Evolutionary conservation across 2,797 vertebrate genomes (phyloP).

Genomic region (Rachycentron canadum): DNA sequence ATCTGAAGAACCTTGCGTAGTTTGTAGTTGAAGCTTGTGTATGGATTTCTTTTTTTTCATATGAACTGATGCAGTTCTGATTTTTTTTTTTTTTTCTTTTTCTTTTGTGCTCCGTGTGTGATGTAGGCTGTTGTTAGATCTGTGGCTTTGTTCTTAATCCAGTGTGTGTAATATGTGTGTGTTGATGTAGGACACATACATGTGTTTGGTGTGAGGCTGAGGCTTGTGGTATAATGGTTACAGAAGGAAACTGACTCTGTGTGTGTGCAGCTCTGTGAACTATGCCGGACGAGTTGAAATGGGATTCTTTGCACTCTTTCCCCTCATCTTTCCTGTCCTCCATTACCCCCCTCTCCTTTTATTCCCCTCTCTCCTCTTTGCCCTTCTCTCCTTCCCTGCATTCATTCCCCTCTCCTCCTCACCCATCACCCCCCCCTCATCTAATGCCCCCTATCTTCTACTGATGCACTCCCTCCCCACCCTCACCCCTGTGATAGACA

Average conservation of each 20-base stretch:
- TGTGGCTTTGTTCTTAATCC: slow-evolving; percentile 23
- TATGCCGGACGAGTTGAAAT: slow-evolving; percentile 14
- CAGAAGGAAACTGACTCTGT: slow-evolving; percentile 9
- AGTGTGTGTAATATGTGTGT: slow-evolving; percentile 2
- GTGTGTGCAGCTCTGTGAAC: slow-evolving; percentile 1
- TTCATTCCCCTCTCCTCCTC: slow-evolving; percentile 27
- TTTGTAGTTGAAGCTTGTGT: too few relatives aligned
- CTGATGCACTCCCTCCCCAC: background rate
- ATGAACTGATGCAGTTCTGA: background rate
- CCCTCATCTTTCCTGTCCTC: slow-evolving; percentile 14
- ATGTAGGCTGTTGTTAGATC: background rate
- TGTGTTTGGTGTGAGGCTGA: slow-evolving; percentile 13
- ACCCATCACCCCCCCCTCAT: slow-evolving; percentile 37
- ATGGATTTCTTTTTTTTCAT: background rate
- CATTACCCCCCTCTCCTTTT: background rate
- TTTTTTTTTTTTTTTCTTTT: background rate
- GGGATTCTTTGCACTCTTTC: slow-evolving; percentile 19
- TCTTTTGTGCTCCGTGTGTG: background rate
- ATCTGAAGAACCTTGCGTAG: background rate
- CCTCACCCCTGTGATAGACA: slow-evolving; percentile 70
- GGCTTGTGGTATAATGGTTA: slow-evolving; percentile 6
- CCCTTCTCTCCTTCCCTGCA: slow-evolving; percentile 28
- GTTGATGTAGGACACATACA: background rate
- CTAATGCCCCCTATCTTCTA: slow-evolving; percentile 28
- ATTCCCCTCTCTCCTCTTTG: slow-evolving; percentile 16